A percentile compares a stretch with the other conserved stretches of the same genome.
These are phyloP conservation scores for Tragelaphus buxtoni DNA, from an alignment of 2,113 vertebrate genomes.

Conservation along the genomic window DNA sequence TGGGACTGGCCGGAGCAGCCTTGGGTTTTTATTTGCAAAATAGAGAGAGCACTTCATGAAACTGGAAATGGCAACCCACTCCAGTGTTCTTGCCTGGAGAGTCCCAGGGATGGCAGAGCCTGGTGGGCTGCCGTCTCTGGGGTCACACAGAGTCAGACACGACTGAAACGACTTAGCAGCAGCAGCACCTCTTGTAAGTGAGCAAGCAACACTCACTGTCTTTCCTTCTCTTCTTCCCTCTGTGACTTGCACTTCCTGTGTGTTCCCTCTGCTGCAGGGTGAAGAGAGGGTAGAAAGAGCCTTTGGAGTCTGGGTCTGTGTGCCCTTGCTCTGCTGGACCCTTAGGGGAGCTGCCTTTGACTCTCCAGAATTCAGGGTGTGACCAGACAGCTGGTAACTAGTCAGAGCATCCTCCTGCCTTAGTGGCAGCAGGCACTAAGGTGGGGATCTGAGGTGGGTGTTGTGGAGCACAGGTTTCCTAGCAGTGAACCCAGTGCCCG, in stretches of 20 bases:
- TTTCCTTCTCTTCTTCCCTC: not conserved
- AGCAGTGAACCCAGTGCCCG: accelerated
- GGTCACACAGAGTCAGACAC: too few relatives aligned
- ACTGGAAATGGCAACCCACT: not conserved
- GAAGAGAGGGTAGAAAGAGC: not conserved
- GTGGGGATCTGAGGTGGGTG: not conserved
- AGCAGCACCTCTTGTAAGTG: not conserved
- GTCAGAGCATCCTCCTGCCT: not conserved
- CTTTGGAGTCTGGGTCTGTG: not conserved
- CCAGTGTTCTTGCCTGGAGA: too few relatives aligned
- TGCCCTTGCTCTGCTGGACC: not conserved
- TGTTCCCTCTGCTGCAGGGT: not conserved
- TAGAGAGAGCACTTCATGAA: not conserved
- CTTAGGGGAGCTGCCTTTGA: not conserved
- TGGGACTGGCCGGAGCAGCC: too few relatives aligned
- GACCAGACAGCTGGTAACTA: not conserved
- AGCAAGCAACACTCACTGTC: accelerated
- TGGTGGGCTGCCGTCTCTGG: too few relatives aligned
- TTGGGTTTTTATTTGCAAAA: not conserved
- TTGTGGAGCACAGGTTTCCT: not conserved
- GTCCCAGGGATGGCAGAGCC: too few relatives aligned
- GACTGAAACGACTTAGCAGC: too few relatives aligned
- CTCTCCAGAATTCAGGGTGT: not conserved
- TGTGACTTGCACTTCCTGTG: not conserved
- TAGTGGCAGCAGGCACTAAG: accelerated